Base-by-base conservation (phyloP, 2,888 invertebrate genomes). In the Parascotia fuliginaria region DNA sequence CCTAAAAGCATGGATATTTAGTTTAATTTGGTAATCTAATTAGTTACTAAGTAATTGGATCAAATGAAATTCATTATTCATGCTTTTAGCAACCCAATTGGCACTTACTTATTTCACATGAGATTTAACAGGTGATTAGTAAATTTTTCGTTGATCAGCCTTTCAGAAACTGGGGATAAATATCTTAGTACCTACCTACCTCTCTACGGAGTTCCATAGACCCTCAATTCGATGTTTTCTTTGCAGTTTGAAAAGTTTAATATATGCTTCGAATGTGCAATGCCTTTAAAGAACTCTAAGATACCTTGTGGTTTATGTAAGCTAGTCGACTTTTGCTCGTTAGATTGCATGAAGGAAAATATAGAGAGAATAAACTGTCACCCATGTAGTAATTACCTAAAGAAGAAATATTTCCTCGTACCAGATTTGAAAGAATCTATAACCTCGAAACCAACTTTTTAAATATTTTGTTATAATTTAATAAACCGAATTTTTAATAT, bases 211-310 rank as follows among this genome's bases (percentile, higher is more conserved):
- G n/a, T n/a, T n/a, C n/a, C n/a, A n/a, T n/a, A n/a, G n/a, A n/a
- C n/a, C n/a, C 12, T 9, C n/a, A 29, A 14, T 3, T 19, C 12
- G 19, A 3, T n/a, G 11, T 13, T 28, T 11, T 24, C 31, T 9
- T 66, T 72, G 41, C 66, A 90, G 90, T 63, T 60, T 2, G 65
- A 68, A 9, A 88, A 85, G 55, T 90, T 81, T 61, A 72, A 85
- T 19, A 73, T 91, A 1, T 91, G 91, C 61, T 90, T 88, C 55
- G 91, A 91, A 70, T 91, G 91, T 55, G 71, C 73, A 0, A 40
- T 84, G 19, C 88, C 87, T 2, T 60, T 87, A 11, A 46, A 53
- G 7, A 71, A 77, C 22, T 54, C 53, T 1, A 80, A 70, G 33
- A 76, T 89, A 12, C 14, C 43, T 3, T 90, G 90, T 51, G 37